These are phyloP conservation scores for Drosophila lutescens DNA, from an alignment of 2,888 invertebrate species.

Conservation along the genomic window DNA sequence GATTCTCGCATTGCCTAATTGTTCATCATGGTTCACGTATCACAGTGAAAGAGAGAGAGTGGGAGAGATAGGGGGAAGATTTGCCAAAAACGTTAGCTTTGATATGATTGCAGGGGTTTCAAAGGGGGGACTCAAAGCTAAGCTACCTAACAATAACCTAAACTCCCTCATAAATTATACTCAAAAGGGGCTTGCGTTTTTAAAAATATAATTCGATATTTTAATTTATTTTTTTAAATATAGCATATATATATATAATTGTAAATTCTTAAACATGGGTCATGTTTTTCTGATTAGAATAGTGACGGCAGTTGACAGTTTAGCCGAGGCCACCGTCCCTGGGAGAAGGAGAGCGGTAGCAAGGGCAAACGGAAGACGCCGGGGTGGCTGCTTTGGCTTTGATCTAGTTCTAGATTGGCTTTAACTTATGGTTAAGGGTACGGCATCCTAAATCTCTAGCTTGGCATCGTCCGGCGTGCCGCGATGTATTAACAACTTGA, in stretches of 20 bases:
- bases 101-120: constrained; percentile 64
- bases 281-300: constrained; percentile 33
- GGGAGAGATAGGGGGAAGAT: constrained; percentile 83
- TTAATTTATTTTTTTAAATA: constrained; percentile 43
- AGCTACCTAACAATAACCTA: constrained; percentile 22
- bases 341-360: constrained; percentile 22
- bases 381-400: constrained; percentile 75
- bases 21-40: constrained; percentile 56
- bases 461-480: constrained; percentile 92
- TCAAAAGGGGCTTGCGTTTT: constrained; percentile 42
- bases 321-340: constrained; percentile 16
- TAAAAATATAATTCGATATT: constrained; percentile 65
- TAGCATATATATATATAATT: constrained; percentile 34
- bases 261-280: constrained; percentile 38
- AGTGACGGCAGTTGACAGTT: constrained; percentile 40
- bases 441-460: constrained; percentile 85
- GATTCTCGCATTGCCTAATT: constrained; percentile 85
- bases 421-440: constrained; percentile 47
- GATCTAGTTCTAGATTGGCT: constrained; percentile 61
- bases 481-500: constrained; percentile 93
- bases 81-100: constrained; percentile 84
- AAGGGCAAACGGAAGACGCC: constrained; percentile 26
- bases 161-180: constrained; percentile 41
- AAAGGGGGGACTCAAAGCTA: constrained; percentile 28
- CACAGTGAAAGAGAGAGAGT: constrained; percentile 58